Conservation (phyloP, 2,888 invertebrate species). For the Anagyrus pseudococci region DNA sequence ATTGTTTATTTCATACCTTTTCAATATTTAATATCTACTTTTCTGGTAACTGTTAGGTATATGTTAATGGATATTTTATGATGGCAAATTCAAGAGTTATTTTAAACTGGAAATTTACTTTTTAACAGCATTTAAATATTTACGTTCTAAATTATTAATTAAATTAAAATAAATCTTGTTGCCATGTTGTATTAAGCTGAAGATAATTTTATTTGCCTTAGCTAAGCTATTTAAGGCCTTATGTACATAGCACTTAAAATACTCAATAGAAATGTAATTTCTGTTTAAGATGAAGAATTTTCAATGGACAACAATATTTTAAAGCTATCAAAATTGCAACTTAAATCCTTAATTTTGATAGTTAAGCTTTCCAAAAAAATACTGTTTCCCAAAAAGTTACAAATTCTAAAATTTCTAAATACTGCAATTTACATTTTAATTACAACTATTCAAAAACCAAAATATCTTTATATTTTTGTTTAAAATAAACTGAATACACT, state of each 20-base stretch:
- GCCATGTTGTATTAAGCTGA: slow-evolving; percentile 45
- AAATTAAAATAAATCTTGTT: slow-evolving; percentile 41
- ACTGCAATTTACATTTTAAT: too few species aligned
- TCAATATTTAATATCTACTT: not conserved
- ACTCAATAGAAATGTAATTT: slow-evolving; percentile 42
- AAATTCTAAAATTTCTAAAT: too few species aligned
- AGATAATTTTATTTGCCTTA: slow-evolving; percentile 25
- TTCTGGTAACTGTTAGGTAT: too few species aligned
- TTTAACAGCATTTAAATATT: slow-evolving; percentile 22
- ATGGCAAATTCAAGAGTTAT: not conserved
- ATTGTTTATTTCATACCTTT: not conserved
- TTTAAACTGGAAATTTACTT: too few species aligned
- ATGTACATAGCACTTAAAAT: slow-evolving; percentile 46
- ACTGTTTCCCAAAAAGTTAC: too few species aligned
- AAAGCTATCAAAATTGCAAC: too few species aligned
- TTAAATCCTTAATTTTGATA: too few species aligned
- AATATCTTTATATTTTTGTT: not conserved
- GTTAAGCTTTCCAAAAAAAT: too few species aligned
- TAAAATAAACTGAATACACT: not conserved
- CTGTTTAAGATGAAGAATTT: slow-evolving; percentile 4
- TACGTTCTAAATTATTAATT: slow-evolving; percentile 24
- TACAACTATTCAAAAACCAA: too few species aligned
- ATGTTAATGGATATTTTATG: too few species aligned
- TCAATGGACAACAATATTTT: not conserved
- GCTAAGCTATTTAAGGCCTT: slow-evolving; percentile 29